Conservation (phyloP, 2,797 vertebrate genomes). For the Arctocebus calabarensis region DNA sequence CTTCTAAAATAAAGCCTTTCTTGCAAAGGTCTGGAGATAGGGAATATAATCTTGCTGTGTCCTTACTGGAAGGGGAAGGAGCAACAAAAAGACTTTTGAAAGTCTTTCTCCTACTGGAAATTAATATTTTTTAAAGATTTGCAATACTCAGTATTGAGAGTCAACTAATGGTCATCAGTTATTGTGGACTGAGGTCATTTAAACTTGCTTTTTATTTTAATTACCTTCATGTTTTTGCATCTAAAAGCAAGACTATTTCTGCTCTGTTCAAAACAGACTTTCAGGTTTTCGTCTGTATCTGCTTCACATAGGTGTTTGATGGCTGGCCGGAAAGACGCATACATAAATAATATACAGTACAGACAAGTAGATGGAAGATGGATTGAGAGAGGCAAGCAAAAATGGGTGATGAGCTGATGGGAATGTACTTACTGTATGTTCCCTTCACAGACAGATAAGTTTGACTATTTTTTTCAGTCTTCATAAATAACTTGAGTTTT, state of each 20-base stretch:
- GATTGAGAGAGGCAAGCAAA: background rate
- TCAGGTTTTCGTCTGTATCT: background rate
- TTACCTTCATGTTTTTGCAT: constrained; percentile 45
- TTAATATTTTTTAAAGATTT: constrained; percentile 49
- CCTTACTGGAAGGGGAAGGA: background rate
- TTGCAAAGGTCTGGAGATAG: background rate
- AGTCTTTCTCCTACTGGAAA: background rate
- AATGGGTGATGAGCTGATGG: constrained; percentile 45
- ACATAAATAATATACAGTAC: constrained; percentile 38
- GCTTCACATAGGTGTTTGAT: background rate
- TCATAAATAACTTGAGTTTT: constrained; percentile 63
- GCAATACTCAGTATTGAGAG: background rate
- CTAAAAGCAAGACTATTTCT: constrained; percentile 12
- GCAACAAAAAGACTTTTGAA: background rate
- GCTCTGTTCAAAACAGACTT: constrained; percentile 44
- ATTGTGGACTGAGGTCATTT: background rate
- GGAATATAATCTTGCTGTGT: background rate
- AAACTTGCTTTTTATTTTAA: constrained; percentile 37
- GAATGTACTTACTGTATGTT: background rate
- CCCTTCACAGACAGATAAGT: constrained; percentile 6
- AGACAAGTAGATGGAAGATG: constrained; percentile 38
- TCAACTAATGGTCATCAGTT: constrained; percentile 40
- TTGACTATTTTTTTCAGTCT: constrained; percentile 26
- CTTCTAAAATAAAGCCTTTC: background rate
- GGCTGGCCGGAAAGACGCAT: constrained; percentile 18